phyloP scores from a whole-genome alignment of 2,888 invertebrate species.

The Deladenus siricidicola region DNA sequence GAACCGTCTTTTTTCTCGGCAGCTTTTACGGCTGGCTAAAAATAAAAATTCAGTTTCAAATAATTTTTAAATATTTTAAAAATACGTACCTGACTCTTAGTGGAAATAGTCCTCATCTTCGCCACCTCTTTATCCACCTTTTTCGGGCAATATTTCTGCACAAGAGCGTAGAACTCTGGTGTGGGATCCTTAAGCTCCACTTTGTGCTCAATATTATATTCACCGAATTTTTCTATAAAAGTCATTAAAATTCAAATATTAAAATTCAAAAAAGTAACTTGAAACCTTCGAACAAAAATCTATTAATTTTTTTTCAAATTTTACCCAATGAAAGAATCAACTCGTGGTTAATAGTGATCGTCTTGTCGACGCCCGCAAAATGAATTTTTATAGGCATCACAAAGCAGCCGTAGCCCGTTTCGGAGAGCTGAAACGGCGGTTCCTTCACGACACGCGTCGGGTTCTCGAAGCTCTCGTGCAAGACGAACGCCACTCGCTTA shows the following conservation, averaged over 20 bases:
- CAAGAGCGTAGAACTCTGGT: conserved; percentile 17
- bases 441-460: conserved; percentile 19
- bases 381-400: conserved; percentile 17
- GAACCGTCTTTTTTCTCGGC: too few species aligned
- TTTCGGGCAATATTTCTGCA: conserved; percentile 19
- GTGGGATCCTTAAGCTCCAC: conserved; percentile 23
- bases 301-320: neutral
- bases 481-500: conserved; percentile 22
- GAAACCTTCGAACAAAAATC: neutral
- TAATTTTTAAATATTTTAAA: too few species aligned
- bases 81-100: too few species aligned
- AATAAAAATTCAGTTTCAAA: too few species aligned
- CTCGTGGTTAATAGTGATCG: conserved; percentile 25
- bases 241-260: neutral
- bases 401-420: conserved; percentile 30
- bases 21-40: too few species aligned
- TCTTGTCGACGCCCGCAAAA: conserved; percentile 20
- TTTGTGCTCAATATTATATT: conserved; percentile 7
- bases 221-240: neutral
- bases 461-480: conserved; percentile 26
- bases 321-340: conserved; percentile 19
- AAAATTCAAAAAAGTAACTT: neutral
- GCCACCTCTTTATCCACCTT: neutral
- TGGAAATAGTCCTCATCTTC: too few species aligned
- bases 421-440: conserved; percentile 25